Conservation (phyloP, 2,113 vertebrate genomes). For the Cyprinodon brontotheroides region DNA sequence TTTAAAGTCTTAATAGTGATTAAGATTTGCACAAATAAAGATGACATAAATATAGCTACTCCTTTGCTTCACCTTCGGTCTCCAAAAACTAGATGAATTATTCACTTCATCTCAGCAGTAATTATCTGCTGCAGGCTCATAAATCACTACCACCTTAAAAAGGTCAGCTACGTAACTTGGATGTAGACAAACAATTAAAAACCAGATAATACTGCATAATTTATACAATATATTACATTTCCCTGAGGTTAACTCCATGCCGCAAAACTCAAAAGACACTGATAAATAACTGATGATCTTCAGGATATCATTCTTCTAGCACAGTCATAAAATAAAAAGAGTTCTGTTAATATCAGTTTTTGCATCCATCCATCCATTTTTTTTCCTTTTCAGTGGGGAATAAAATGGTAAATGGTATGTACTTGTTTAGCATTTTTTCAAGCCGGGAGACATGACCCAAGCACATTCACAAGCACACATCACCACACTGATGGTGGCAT, state of each 20-base stretch:
- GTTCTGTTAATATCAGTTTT: neutral
- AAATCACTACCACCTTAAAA: slow-evolving; percentile 32
- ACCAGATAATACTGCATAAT: slow-evolving; percentile 14
- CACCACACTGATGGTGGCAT: too few relatives aligned
- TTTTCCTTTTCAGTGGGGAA: too few relatives aligned
- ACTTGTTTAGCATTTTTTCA: too few relatives aligned
- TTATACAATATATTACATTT: slow-evolving; percentile 4
- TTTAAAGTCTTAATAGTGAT: slow-evolving; percentile 15
- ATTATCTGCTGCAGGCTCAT: slow-evolving; percentile 31
- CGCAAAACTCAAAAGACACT: neutral
- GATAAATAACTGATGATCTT: neutral
- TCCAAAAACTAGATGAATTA: slow-evolving; percentile 36
- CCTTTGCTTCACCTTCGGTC: neutral
- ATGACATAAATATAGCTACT: slow-evolving; percentile 26
- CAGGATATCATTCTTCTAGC: neutral
- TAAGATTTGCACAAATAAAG: slow-evolving; percentile 10
- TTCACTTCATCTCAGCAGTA: slow-evolving; percentile 28
- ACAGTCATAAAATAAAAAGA: neutral
- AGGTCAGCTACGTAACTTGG: slow-evolving; percentile 30
- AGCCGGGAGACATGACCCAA: too few relatives aligned
- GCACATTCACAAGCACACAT: too few relatives aligned
- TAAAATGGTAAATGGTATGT: too few relatives aligned
- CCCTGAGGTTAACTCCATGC: neutral
- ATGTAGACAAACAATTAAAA: slow-evolving; percentile 25
- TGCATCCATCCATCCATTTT: neutral